Conservation (phyloP, 1,140 invertebrate species). For the Tetramorium parvispinum region DNA sequence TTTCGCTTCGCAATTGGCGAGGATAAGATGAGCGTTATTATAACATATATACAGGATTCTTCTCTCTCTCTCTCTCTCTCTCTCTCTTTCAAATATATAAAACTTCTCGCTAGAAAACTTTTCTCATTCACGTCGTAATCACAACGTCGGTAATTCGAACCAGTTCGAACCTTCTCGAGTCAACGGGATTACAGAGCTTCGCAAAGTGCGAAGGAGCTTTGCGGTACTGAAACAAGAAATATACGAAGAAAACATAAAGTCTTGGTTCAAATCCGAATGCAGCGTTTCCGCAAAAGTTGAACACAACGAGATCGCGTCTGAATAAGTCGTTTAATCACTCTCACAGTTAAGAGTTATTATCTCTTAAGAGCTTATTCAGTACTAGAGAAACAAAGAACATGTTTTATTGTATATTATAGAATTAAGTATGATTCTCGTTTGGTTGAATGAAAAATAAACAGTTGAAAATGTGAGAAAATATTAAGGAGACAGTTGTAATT, state of each 20-base stretch:
- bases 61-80: not conserved
- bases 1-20: not conserved
- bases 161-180: not conserved
- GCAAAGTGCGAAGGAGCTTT: not conserved
- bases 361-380: not conserved
- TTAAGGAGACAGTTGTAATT: not conserved
- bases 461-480: not conserved
- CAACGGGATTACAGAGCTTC: slow-evolving; percentile 3
- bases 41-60: not conserved
- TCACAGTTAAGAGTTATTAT: not conserved
- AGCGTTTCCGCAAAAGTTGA: slow-evolving; percentile 14
- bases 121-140: not conserved
- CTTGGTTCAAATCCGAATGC: not conserved
- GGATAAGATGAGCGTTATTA: not conserved
- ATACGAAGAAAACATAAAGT: slow-evolving; percentile 13
- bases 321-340: not conserved
- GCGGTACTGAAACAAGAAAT: not conserved
- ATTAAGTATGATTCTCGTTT: not conserved
- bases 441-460: not conserved
- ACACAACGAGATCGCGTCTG: not conserved
- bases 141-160: not conserved
- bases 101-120: slow-evolving; percentile 14
- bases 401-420: not conserved
- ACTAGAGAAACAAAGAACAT: not conserved
- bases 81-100: not conserved